Conservation (phyloP, 2,888 invertebrate species). For the Listrodromus nycthemerus region DNA sequence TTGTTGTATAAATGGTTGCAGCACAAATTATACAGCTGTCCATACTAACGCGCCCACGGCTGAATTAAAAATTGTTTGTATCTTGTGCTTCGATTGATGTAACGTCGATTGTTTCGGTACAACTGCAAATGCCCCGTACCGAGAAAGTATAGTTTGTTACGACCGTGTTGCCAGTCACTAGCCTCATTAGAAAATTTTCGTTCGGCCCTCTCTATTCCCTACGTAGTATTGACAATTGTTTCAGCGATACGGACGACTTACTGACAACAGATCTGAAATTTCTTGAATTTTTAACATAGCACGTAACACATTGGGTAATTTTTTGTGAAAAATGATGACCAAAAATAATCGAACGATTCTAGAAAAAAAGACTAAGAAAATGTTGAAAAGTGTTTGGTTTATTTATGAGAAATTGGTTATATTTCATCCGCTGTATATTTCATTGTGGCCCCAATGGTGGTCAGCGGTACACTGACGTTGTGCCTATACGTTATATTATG, state of each 20-base stretch:
- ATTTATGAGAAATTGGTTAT: not conserved
- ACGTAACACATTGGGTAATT: not conserved
- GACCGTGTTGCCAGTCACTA: not conserved
- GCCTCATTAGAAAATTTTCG: not conserved
- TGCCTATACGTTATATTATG: not conserved
- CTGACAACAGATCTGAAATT: no score
- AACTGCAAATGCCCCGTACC: not conserved
- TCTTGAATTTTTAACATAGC: not conserved
- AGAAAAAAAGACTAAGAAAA: not conserved
- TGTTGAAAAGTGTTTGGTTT: not conserved
- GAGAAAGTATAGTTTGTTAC: not conserved
- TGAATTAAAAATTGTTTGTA: conserved; percentile 1
- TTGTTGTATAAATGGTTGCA: conserved; percentile 12
- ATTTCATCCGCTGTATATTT: not conserved
- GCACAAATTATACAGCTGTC: not conserved
- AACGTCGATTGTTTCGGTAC: not conserved
- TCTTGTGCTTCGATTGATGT: conserved; percentile 7
- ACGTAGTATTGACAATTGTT: not conserved
- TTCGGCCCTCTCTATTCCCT: not conserved
- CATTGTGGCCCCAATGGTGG: not conserved
- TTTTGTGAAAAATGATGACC: not conserved
- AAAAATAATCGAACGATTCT: not conserved
- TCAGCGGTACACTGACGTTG: conserved; percentile 21
- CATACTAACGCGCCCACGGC: not conserved
- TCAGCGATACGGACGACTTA: not conserved